Conservation (phyloP, 2,113 vertebrate genomes). For the Cinclus cinclus region DNA sequence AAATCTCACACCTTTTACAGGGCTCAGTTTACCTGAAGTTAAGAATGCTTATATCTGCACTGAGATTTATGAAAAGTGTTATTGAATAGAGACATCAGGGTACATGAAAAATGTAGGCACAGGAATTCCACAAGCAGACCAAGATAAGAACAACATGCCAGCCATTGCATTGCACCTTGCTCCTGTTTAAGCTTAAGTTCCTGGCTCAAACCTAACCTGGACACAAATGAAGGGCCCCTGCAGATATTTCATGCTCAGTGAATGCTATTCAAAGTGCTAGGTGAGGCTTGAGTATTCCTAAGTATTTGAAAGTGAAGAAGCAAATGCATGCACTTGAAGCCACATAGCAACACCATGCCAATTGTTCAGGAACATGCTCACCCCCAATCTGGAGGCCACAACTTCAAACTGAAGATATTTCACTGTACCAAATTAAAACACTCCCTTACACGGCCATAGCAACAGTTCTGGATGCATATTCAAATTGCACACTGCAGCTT, state of each 20-base stretch:
- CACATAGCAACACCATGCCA: accelerated
- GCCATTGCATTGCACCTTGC: background rate
- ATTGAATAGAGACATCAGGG: background rate
- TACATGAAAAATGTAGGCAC: background rate
- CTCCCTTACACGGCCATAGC: background rate
- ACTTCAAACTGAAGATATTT: background rate
- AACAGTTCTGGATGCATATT: background rate
- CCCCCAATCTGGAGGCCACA: accelerated
- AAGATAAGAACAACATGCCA: background rate
- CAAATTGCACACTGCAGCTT: background rate
- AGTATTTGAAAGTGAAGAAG: background rate
- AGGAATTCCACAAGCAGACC: background rate
- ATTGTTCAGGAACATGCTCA: background rate
- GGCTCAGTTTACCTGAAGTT: background rate
- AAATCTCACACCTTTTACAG: background rate
- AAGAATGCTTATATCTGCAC: background rate
- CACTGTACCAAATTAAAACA: background rate
- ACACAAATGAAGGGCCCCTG: background rate
- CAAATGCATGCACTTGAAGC: background rate
- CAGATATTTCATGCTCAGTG: background rate
- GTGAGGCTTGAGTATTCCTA: background rate
- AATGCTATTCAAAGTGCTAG: background rate
- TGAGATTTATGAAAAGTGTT: background rate
- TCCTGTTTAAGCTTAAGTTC: background rate
- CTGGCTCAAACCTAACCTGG: background rate